A percentile compares a stretch with the other conserved stretches of the same genome.
Evolutionary conservation across 1,140 invertebrate species (phyloP).

Genomic region (Drosophila repleta): DNA sequence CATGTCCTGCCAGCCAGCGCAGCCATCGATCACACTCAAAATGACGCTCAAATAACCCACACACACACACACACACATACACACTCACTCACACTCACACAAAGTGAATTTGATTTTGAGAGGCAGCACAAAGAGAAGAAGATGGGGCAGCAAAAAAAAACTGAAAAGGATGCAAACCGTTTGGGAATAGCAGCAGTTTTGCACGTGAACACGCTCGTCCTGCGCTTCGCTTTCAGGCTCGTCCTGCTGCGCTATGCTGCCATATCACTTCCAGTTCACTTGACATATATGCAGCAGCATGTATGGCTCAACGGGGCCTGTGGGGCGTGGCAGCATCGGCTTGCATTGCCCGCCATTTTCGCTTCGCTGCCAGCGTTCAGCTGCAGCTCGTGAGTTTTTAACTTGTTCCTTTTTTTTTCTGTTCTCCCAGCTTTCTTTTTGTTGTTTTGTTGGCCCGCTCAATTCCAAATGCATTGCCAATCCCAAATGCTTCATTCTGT

Average conservation of each 20-base stretch:
- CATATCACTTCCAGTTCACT: slow-evolving; percentile 80
- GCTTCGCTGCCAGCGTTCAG: slow-evolving; percentile 34
- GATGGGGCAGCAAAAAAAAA: slow-evolving; percentile 3
- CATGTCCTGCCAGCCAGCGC: slow-evolving; percentile 34
- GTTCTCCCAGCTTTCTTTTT: slow-evolving; percentile 4
- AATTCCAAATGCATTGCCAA: slow-evolving; percentile 53
- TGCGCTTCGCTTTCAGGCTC: slow-evolving; percentile 43
- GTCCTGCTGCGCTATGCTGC: slow-evolving; percentile 13
- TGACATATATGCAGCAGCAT: slow-evolving; percentile 60
- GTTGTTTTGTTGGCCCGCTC: slow-evolving; percentile 16
- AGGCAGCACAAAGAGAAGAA: slow-evolving; percentile 14
- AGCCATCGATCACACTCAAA: slow-evolving; percentile 75
- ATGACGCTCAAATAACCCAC: slow-evolving; percentile 61
- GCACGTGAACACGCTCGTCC: slow-evolving; percentile 75
- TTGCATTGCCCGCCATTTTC: slow-evolving; percentile 37
- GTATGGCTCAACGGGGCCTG: slow-evolving; percentile 14
- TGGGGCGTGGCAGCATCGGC: slow-evolving; percentile 36
- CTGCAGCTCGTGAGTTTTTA: slow-evolving; percentile 37
- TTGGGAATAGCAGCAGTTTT: slow-evolving; percentile 78
- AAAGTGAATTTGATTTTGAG: slow-evolving; percentile 60
- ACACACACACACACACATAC: slow-evolving; percentile 27
- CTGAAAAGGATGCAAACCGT: slow-evolving; percentile 31
- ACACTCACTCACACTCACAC: slow-evolving; percentile 23
- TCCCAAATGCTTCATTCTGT: slow-evolving; percentile 24
- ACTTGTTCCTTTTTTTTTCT: slow-evolving; percentile 16